Evolutionary conservation across 2,797 vertebrate species (phyloP), one percentile per base, ranked within the genome.

Genomic region (Dendrocincla tyrannina): DNA sequence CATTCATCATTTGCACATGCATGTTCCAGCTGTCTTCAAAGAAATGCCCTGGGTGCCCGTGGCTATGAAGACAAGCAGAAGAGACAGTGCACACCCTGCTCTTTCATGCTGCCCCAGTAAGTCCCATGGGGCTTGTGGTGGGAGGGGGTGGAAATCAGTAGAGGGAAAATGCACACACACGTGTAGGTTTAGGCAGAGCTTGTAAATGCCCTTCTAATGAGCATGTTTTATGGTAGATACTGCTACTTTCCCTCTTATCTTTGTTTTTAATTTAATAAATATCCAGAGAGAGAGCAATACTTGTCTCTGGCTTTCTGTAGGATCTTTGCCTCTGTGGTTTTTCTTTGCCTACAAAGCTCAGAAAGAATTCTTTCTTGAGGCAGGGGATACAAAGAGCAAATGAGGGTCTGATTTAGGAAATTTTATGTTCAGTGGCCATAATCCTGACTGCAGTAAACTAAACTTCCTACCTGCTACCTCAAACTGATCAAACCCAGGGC

Each of bases 311-410:
- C 70, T 84, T 88, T 66, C 60, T 79, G 41, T 27, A 82, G 42
- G 22, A 85, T 70, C 70, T 91, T 92, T 94, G 44, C 73, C 42
- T 76, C 78, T 14, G 27, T 47, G 62, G 67, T 79, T 93, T 90
- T 91, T 78, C 64, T 46, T 72, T 56, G 91, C 77, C 91, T 84
- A 79, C 70, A 70, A 81, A 93, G 80, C 89, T 94, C 63, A 91
- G 79, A 87, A 95, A 62, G n/a, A 85, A 88, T 64, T 67, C 59
- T 95, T 95, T 96, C 80, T 94, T 92, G 89, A 93, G 52, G 80
- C 33, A 82, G 76, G 27, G 18, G 39, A 88, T 18, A 69, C 74
- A 92, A 96, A 92, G 47, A 89, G 42, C 37, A 70, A 67, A 90
- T 82, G 88, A 67, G 22, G 27, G 75, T 59, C 68, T 41, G 28